These are phyloP conservation scores for Caenorhabditis sulstoni DNA, from an alignment of 2,888 invertebrate genomes.

Conservation along the genomic window DNA sequence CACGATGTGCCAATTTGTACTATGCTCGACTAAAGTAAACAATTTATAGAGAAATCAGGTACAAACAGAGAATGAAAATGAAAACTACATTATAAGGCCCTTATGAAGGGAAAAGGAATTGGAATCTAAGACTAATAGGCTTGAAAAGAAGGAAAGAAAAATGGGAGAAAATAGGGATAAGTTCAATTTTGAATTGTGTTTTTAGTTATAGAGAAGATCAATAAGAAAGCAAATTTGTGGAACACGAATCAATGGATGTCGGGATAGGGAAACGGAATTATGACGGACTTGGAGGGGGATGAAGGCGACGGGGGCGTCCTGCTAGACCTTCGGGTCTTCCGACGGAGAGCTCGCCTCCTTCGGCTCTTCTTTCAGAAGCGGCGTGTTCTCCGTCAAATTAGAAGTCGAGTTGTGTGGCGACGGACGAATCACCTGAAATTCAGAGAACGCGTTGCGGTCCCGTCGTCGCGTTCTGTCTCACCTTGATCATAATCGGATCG, in stretches of 20 bases:
- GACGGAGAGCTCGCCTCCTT: slow-evolving; percentile 18
- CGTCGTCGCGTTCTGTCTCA: no score
- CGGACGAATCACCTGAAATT: slow-evolving; percentile 70
- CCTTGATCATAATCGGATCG: slow-evolving; percentile 80
- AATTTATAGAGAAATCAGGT: neutral
- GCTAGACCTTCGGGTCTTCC: slow-evolving; percentile 37
- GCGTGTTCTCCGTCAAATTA: slow-evolving; percentile 68
- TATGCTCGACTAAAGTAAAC: neutral
- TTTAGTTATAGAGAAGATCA: slow-evolving; percentile 34
- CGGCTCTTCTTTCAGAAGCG: slow-evolving; percentile 64
- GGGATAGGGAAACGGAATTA: slow-evolving; percentile 41
- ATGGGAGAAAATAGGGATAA: neutral
- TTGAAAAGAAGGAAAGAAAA: neutral
- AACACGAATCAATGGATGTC: slow-evolving; percentile 49
- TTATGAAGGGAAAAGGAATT: slow-evolving; percentile 33
- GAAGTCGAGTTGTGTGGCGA: slow-evolving; percentile 71
- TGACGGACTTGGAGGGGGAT: slow-evolving; percentile 12
- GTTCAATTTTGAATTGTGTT: neutral
- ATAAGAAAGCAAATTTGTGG: slow-evolving; percentile 48
- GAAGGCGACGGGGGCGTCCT: neutral
- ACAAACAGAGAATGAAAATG: neutral
- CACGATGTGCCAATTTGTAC: neutral
- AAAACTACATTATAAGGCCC: slow-evolving; percentile 18
- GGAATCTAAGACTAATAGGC: neutral
- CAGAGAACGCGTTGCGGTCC: no score